Evolutionary conservation across 37 sponge, comb jelly and placozoan species (phyloP), one percentile per base, ranked within the genome.

Genomic region (Hexactinellida sp.): DNA sequence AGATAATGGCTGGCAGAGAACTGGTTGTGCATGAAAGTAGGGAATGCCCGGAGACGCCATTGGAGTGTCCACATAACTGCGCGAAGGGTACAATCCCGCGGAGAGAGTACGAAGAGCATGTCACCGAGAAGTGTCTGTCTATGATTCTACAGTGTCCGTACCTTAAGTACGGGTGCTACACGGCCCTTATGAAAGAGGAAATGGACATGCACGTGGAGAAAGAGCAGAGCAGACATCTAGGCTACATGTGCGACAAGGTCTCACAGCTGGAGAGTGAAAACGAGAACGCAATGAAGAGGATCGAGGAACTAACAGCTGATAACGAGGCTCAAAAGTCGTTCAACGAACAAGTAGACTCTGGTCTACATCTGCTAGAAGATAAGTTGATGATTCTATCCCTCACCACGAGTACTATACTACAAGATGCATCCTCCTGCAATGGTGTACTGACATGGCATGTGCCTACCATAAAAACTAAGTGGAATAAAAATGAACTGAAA

Each of bases 401-500:
- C 76, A n/a, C 3, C 30, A 32, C 76, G 5, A 25, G 19, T 23
- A n/a, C 30, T 10, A 10, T 63, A n/a, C 76, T 25, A 10, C 76
- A 63, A 63, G 76, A 63, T 63, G 76, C 76, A 10, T 7, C 76
- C 76, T 10, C 76, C 13, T 25, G 32, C 34, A 63, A 32, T 23
- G 76, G 76, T 21, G 30, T n/a, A n/a, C 3, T 63, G 5, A 63
- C 76, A 23, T 63, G 76, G 76, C 76, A 63, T 28, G 76, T 63
- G 34, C 76, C 76, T 5, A 23, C 76, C 34, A 63, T 63, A 3
- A 63, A 63, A n/a, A n/a, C 76, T 10, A 7, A 23, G 1, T 63
- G 76, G 76, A 63, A 28, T 63, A 63, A n/a, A 63, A 63, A 63
- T 63, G 76, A 63, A n/a, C 21, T 63, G 25, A 63, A 63, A 63